These are phyloP conservation scores for Hydropsyche tenuis DNA, from an alignment of 1,140 invertebrate genomes.

Conservation along the genomic window DNA sequence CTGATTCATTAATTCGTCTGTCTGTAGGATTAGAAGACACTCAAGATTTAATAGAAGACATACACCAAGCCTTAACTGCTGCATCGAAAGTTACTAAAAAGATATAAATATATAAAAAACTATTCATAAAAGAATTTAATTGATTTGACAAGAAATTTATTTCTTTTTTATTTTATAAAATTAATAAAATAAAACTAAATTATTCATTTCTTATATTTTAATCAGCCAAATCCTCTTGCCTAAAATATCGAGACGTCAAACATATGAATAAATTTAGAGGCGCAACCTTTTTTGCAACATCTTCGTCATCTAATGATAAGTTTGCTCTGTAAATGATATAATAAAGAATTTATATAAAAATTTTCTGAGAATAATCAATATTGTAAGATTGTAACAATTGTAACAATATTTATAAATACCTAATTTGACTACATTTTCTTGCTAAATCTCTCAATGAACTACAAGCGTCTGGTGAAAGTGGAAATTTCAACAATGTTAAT, in stretches of 20 bases:
- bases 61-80: conserved; percentile 77
- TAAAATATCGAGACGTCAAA: conserved; percentile 55
- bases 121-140: not conserved
- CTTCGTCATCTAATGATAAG: conserved; percentile 46
- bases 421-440: conserved; percentile 53
- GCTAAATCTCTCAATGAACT: conserved; percentile 54
- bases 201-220: conserved; percentile 11
- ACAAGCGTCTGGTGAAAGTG: conserved; percentile 53
- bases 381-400: not conserved
- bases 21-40: conserved; percentile 91
- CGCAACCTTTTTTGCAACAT: conserved; percentile 46
- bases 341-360: not conserved
- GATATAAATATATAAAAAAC: not conserved
- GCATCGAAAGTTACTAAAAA: conserved; percentile 43
- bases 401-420: conserved; percentile 33
- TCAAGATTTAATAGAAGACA: conserved; percentile 87
- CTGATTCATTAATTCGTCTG: conserved; percentile 85
- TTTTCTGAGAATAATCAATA: no score
- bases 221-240: conserved; percentile 56
- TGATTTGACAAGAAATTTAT: not conserved
- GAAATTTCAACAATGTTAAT: conserved; percentile 54
- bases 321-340: conserved; percentile 48
- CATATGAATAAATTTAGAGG: conserved; percentile 57
- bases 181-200: conserved; percentile 10
- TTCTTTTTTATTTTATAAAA: conserved; percentile 6